These are phyloP conservation scores for Gymnoscopelus microlampas DNA, from an alignment of 2,797 vertebrate species.

Conservation along the genomic window DNA sequence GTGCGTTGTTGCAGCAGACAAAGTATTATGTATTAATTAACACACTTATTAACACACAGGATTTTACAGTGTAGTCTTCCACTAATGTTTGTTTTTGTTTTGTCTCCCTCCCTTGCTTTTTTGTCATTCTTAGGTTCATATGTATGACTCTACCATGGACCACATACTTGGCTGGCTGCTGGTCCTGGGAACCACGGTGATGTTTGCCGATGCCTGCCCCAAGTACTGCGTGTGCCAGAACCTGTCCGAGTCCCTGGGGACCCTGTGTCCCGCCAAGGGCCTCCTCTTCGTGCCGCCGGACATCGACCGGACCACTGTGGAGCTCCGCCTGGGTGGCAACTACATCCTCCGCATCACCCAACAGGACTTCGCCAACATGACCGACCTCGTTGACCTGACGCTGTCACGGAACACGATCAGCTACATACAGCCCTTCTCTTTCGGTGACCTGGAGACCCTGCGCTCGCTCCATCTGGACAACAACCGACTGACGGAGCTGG, in stretches of 20 bases:
- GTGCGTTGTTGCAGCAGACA: no score
- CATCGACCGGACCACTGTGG: slow-evolving; percentile 92
- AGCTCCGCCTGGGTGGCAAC: slow-evolving; percentile 93
- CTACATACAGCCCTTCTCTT: slow-evolving; percentile 93
- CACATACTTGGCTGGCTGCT: slow-evolving; percentile 88
- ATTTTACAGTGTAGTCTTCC: no score
- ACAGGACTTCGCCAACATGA: slow-evolving; percentile 97
- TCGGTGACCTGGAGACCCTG: slow-evolving; percentile 93
- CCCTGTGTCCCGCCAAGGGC: slow-evolving; percentile 92
- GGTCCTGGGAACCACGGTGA: slow-evolving; percentile 89
- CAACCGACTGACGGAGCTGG: slow-evolving; percentile 89
- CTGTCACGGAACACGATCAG: slow-evolving; percentile 94
- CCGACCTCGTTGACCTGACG: slow-evolving; percentile 93
- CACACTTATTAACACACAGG: no score
- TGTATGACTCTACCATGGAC: slow-evolving; percentile 91
- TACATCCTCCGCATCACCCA: slow-evolving; percentile 91
- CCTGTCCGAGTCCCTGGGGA: slow-evolving; percentile 93
- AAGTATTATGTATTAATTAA: no score
- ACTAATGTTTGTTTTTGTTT: not conserved
- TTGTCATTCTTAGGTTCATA: slow-evolving; percentile 74
- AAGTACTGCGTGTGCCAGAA: slow-evolving; percentile 96
- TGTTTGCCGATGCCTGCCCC: slow-evolving; percentile 87
- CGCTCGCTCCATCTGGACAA: slow-evolving; percentile 93
- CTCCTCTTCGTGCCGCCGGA: slow-evolving; percentile 93
- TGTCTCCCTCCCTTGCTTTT: slow-evolving; percentile 19